Evolutionary conservation across 2,113 vertebrate genomes (phyloP), one percentile per base, ranked within the genome.

Genomic region (Centropus unirufus): DNA sequence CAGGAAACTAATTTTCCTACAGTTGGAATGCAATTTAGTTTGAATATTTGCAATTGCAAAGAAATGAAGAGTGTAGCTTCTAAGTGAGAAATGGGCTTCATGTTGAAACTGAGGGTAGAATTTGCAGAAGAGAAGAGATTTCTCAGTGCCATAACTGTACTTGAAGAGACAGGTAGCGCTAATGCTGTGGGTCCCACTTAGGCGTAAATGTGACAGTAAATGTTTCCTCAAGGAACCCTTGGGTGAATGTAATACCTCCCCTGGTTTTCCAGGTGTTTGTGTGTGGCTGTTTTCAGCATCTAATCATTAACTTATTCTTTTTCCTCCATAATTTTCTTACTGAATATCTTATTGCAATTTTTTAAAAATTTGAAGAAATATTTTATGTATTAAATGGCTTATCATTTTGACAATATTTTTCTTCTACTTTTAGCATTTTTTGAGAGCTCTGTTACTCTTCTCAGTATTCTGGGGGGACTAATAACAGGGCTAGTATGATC

Each of bases 221-320:
- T 59, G 72, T 12, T 63, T 22, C 29, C 12, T 78, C 34, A 70
- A 34, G 23, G 49, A 27, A 1, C 2, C 22, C 11, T 64, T 4
- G 12, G 9, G 7, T 68, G 49, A 64, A 61, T 4, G 23, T 55
- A n/a, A 19, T 57, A 4, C 1, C 0, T 27, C 12, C 4, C 5
- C 36, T 14, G 0, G 19, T 68, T 91, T n/a, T n/a, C n/a, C n/a
- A n/a, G n/a, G n/a, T n/a, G n/a, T n/a, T n/a, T n/a, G n/a, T n/a
- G n/a, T n/a, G n/a, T 34, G 21, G 8, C 5, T 84, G 12, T 84
- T 84, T 78, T 63, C 16, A 89, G 29, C 67, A 67, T 63, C 16
- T 57, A 70, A 17, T 55, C 3, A 44, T 46, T n/a, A 39, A 24
- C 11, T 26, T 83, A 24, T 8, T 58, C 5, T 54, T 57, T 29